Base-by-base conservation (phyloP, 2,888 invertebrate species). In the Xestia ashworthii region DNA sequence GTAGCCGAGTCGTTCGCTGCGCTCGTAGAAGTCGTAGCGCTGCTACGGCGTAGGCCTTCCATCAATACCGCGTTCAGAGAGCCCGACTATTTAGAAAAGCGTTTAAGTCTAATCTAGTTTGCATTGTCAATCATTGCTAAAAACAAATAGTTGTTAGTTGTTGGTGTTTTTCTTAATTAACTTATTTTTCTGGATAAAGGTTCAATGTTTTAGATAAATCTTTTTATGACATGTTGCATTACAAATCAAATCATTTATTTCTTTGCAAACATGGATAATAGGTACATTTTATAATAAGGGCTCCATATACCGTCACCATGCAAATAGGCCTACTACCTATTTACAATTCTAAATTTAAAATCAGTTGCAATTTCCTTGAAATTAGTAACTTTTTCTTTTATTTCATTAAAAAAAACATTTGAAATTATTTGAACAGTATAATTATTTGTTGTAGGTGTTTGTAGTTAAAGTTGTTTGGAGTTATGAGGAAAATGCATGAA, bases 21-120 rank as follows among this genome's bases (percentile, higher is more conserved):
- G 62, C 38, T 14, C 60, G 80, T 80, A 79, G 79, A 46, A 38
- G 11, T 14, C 67, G 60, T 80, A 79, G 67, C 79, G 14, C 22
- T 48, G 67, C 80, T 79, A 78, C 78, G 48, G 50, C 58, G 58
- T 76, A 25, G 67, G 46, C 16, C 1, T 32, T 5, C 8, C 12
- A 55, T 22, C n/a, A 14, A 4, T 32, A 50, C 12, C 8, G 16
- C 19, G 19, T 38, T 62, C 19, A 19, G 4, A 62, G 6, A 19
- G 19, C 11, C 5, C 4, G 9, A 4, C 4, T 19, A 5, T 12
- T 64, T 64, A 38, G 22, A 41, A 22, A 12, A 12, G 11, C 11
- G 22, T 41, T 41, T 25, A 19, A 41, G 11, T 38, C 5, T 22
- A 38, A 38, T 60, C 9, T 62, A 9, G 9, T 38, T 38, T 4